Base-by-base conservation (phyloP, 92 coral and sea anemone species). In the Porites cylindrica region DNA sequence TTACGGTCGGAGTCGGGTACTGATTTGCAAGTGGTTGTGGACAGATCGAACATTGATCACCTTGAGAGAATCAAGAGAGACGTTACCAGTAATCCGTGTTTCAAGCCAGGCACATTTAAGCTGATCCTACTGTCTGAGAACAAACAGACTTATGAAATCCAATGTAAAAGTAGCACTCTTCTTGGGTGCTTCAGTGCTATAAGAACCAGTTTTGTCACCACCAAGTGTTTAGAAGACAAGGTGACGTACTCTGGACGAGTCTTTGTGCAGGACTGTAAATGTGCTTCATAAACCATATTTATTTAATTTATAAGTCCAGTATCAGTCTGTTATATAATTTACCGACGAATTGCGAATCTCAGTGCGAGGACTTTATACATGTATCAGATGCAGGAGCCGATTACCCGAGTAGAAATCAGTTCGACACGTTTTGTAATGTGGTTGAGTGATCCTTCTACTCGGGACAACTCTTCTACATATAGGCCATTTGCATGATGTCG, bases 51-150 rank as follows among this genome's bases (percentile, higher is more conserved):
- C 8, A 6, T 2, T 18, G 72, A 20, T 65, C 83, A 38, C 14
- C 47, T 78, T 9, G 23, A 19, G 43, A 64, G 83, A 65, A 79
- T 79, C 17, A 79, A 79, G 61, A 79, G 83, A 50, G 73, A 79
- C 10, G 18, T 79, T 12, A n/a, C 6, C 16, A 9, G 1, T 4
- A 79, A 79, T 16, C 63, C 83, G 0, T 79, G 83, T 58, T 65
- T 38, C 29, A 43, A 47, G 29, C 11, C 18, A 4, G 52, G 17
- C 16, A 17, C 83, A 26, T 19, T 1, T 1, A 5, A 10, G 72
- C 13, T 0, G 2, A 8, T 65, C 50, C 14, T 0, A 6, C 60
- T 79, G 19, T 1, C 47, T 10, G 6, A 50, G 50, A 21, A 66
- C 61, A 19, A 16, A 2, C 1, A 1, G 11, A 77, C 70, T 0